A percentile compares a stretch with the other conserved stretches of the same genome.
Evolutionary conservation across 2,797 vertebrate species (phyloP).

Genomic region (Manis crassicaudata): DNA sequence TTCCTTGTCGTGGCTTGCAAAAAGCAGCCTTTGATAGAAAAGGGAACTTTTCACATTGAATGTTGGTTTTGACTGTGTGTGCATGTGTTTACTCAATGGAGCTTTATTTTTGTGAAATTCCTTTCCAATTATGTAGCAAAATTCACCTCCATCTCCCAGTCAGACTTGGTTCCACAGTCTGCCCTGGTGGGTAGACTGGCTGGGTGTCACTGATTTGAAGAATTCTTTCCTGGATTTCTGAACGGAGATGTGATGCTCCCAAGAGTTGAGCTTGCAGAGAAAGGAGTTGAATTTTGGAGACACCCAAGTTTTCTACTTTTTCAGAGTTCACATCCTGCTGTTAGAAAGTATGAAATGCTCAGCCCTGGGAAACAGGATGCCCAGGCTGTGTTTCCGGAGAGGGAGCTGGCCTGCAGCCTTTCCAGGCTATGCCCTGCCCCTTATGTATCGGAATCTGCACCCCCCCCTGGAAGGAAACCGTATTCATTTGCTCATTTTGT

Average conservation of each 20-base stretch:
- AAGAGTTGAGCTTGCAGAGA: neutral
- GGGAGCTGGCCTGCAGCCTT: rapidly evolving
- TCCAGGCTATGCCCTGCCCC: rapidly evolving
- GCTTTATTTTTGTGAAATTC: constrained; percentile 66
- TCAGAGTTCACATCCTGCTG: neutral
- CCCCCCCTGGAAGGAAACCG: neutral
- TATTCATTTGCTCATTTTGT: neutral
- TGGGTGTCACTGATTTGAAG: neutral
- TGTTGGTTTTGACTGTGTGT: neutral
- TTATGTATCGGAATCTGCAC: too few relatives aligned
- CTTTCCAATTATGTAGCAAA: constrained; percentile 37
- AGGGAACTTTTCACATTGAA: constrained; percentile 53
- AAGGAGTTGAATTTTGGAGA: neutral
- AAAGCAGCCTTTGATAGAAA: constrained; percentile 22
- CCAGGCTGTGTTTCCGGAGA: rapidly evolving
- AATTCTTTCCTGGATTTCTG: neutral
- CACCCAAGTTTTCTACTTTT: neutral
- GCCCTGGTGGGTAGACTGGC: too few relatives aligned
- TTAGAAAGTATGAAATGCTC: neutral
- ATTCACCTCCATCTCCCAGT: neutral
- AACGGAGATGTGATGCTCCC: neutral
- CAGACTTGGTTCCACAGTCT: neutral
- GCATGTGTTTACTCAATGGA: neutral
- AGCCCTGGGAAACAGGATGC: rapidly evolving
- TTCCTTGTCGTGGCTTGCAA: neutral